A percentile compares a stretch with the other conserved stretches of the same genome.
phyloP scores from a whole-genome alignment of 2,113 vertebrate species.

The Sorex fumeus region DNA sequence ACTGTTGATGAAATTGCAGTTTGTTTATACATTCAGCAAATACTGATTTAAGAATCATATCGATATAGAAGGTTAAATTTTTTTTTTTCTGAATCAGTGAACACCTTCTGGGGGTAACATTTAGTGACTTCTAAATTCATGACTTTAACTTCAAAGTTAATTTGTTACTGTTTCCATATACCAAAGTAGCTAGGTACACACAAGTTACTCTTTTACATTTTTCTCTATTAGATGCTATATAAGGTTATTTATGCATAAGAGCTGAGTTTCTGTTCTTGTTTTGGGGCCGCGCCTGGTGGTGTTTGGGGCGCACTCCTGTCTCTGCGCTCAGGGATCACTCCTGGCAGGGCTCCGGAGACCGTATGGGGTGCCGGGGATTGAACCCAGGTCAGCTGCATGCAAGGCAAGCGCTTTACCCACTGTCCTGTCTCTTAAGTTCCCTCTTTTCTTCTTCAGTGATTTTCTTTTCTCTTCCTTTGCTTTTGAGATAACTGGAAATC shows the following conservation, averaged over 20 bases:
- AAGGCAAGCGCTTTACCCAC: too few relatives aligned
- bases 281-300: too few relatives aligned
- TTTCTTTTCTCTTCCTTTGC: too few relatives aligned
- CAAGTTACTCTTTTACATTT: conserved; percentile 46
- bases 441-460: too few relatives aligned
- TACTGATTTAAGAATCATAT: neutral
- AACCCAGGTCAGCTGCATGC: too few relatives aligned
- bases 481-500: too few relatives aligned
- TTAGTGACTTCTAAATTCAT: conserved; percentile 45
- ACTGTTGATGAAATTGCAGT: neutral
- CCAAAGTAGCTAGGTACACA: neutral
- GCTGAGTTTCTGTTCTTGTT: neutral
- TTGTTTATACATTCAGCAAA: neutral
- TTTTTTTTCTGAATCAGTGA: neutral
- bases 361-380: too few relatives aligned
- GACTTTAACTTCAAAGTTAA: neutral
- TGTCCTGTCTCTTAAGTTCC: too few relatives aligned
- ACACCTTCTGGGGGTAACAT: conserved; percentile 13
- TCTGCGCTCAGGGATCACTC: too few relatives aligned
- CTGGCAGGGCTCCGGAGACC: too few relatives aligned
- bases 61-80: conserved; percentile 13
- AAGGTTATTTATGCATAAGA: conserved; percentile 44
- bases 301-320: too few relatives aligned
- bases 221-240: conserved; percentile 14
- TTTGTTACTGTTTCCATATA: conserved; percentile 29